Base-by-base conservation (phyloP, 2,797 vertebrate genomes). In the Gobio occitaniae region DNA sequence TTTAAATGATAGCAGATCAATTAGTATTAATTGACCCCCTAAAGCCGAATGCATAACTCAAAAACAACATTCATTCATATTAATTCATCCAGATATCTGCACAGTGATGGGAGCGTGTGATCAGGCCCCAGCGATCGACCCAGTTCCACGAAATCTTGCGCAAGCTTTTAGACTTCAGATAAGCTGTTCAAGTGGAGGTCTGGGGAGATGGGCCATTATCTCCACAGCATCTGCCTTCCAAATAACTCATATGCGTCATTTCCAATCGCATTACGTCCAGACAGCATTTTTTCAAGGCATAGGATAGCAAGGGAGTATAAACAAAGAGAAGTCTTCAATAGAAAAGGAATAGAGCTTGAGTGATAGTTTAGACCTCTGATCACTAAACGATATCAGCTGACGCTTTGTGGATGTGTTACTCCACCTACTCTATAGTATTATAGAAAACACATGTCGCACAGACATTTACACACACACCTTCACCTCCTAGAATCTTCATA, bases 231-330 rank as follows among this genome's bases (percentile, higher is more conserved):
- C 70, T 74, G 82, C 71, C 41, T 65, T 38, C 52, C 66, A 83
- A 61, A 52, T 54, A 59, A 75, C 52, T 36, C 2, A 0, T 5
- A 50, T 52, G 72, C 66, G 80, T 82, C 74, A 59, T 78, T 71
- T 70, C 25, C 48, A 41, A 68, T 52, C 69, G 21, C 47, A 32
- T 21, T 69, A 29, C 56, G 29, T 76, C 61, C 71, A 5, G 38
- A 52, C 32, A 21, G 72, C 47, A 76, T 66, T 83, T 82, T 32
- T 78, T 77, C 32, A 56, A 25, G 44, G 54, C 52, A 71, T 44
- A 63, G 48, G 78, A 83, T 84, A 75, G 38, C 12, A 25, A 63
- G 54, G 61, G 61, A 81, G 70, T 75, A 50, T 83, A 84, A 87
- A 87, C 88, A 87, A 59, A 15, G 25, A 80, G 19, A 80, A 63